A percentile compares a stretch with the other conserved stretches of the same genome.
Conservation (phyloP, 2,113 vertebrate genomes). For the Pelvicachromis taeniatus region DNA sequence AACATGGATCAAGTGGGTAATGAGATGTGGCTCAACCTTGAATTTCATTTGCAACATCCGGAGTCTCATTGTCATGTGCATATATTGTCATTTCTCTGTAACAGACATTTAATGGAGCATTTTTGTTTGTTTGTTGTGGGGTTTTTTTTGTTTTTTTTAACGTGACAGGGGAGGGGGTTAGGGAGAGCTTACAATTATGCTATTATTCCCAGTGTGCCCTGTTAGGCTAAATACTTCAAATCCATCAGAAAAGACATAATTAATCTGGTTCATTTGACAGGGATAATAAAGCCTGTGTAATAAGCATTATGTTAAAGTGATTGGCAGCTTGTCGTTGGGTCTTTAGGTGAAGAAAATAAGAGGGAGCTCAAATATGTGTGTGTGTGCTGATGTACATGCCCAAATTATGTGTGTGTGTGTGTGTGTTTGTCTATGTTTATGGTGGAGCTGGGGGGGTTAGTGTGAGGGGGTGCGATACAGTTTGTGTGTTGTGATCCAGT, state of each 20-base stretch:
- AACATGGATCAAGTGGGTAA: neutral
- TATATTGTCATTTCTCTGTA: neutral
- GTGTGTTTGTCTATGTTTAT: constrained; percentile 22
- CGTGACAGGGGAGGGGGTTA: neutral
- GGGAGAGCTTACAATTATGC: constrained; percentile 38
- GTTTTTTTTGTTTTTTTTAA: fast-evolving
- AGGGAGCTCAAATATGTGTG: constrained; percentile 8
- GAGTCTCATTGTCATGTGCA: neutral
- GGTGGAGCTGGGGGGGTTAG: neutral
- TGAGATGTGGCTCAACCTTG: neutral
- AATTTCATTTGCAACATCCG: neutral
- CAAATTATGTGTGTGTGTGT: neutral
- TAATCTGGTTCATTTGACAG: constrained; percentile 54
- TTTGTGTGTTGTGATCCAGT: constrained; percentile 60
- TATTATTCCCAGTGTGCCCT: constrained; percentile 48
- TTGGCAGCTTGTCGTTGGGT: constrained; percentile 39
- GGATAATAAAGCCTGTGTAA: constrained; percentile 51
- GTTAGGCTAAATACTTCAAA: constrained; percentile 56
- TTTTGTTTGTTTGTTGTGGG: neutral
- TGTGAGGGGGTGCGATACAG: neutral
- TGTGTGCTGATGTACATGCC: constrained; percentile 20
- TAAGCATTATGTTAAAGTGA: constrained; percentile 38
- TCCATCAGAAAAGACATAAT: constrained; percentile 49
- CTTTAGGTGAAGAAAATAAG: constrained; percentile 9
- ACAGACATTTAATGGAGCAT: neutral